Conservation (phyloP, 2,888 invertebrate genomes). For the Heliconius hortense region DNA sequence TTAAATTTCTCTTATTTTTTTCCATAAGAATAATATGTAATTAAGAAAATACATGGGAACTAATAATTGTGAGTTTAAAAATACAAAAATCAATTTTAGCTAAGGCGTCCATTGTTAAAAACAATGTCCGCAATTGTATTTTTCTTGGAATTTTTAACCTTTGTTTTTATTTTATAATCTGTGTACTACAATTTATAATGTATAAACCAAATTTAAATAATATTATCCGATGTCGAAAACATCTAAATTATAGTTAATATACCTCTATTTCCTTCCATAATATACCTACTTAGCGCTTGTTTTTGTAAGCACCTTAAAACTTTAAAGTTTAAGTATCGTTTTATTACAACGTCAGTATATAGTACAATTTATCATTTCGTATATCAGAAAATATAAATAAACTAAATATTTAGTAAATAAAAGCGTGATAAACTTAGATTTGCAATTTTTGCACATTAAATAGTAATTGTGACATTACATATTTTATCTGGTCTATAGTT, state of each 20-base stretch:
- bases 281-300: neutral
- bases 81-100: neutral
- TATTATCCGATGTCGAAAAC: neutral
- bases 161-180: neutral
- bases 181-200: neutral
- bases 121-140: neutral
- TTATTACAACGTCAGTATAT: neutral
- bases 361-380: too few relatives aligned
- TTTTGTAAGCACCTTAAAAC: neutral
- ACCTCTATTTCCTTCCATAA: neutral
- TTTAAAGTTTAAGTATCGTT: neutral
- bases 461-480: conserved; percentile 15
- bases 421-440: conserved; percentile 59
- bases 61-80: too few relatives aligned
- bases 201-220: neutral
- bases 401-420: conserved; percentile 23
- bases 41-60: too few relatives aligned
- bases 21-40: too few relatives aligned
- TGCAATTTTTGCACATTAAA: conserved; percentile 23
- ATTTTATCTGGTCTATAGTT: conserved; percentile 1
- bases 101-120: neutral
- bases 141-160: neutral
- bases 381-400: neutral
- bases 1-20: too few relatives aligned
- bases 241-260: neutral